phyloP scores from a whole-genome alignment of 2,797 vertebrate species.

The Cygnus olor region DNA sequence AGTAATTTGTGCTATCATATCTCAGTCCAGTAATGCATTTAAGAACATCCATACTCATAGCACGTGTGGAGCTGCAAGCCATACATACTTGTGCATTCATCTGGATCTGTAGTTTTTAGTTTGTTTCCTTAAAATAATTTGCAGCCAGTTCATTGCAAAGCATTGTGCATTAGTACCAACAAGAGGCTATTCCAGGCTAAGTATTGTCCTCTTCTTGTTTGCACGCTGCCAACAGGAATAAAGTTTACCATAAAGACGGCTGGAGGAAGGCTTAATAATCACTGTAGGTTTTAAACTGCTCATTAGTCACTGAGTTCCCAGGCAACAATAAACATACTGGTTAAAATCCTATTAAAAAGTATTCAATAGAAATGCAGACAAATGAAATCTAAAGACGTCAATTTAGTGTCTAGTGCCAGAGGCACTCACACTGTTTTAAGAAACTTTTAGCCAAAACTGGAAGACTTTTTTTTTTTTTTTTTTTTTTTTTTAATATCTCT shows the following conservation, averaged over 20 bases:
- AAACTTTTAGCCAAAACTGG: not conserved
- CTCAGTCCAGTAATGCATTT: not conserved
- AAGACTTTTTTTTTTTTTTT: not conserved
- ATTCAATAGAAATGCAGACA: not conserved
- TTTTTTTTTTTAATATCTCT: no score
- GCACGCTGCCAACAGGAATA: not conserved
- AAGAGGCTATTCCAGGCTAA: not conserved
- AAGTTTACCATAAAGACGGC: not conserved
- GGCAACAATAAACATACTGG: not conserved
- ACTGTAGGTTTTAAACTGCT: not conserved
- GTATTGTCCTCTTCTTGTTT: not conserved
- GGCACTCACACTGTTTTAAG: not conserved
- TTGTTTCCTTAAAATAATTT: not conserved
- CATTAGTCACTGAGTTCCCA: not conserved
- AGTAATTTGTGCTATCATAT: not conserved
- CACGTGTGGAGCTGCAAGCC: not conserved
- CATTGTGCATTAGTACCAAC: fast-evolving
- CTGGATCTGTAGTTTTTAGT: not conserved
- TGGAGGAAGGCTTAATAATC: not conserved
- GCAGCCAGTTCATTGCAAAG: not conserved
- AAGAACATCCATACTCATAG: not conserved
- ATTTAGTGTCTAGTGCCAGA: not conserved
- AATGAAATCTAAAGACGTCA: not conserved
- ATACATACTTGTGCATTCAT: not conserved
- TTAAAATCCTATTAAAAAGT: not conserved